Percentiles rank a stretch among this genome's conserved stretches.
Conservation (phyloP, 2,888 invertebrate species). For the Helicoverpa assulta region DNA sequence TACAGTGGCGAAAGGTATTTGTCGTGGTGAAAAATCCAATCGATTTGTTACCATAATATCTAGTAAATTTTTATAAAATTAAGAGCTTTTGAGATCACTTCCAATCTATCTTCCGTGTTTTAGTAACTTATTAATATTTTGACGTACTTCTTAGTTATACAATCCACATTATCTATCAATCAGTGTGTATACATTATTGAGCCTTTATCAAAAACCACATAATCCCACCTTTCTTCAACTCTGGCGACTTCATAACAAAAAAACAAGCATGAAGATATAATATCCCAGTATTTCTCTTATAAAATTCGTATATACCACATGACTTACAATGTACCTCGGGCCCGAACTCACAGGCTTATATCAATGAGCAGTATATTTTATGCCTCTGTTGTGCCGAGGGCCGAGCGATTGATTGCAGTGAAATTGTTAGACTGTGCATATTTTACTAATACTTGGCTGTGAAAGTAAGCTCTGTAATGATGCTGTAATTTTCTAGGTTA, state of each 20-base stretch:
- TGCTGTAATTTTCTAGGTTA: constrained; percentile 3
- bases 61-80: no score
- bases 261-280: constrained; percentile 14
- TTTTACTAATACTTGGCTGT: constrained; percentile 32
- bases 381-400: constrained; percentile 23
- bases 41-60: no score
- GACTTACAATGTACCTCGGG: constrained; percentile 40
- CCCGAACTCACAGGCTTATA: constrained; percentile 23
- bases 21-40: no score
- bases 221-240: not conserved
- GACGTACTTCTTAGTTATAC: no score
- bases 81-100: no score
- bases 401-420: constrained; percentile 40
- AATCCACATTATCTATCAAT: no score
- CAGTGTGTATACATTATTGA: not conserved
- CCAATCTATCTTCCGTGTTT: no score
- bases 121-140: no score
- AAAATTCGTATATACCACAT: constrained; percentile 24
- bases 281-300: constrained; percentile 7
- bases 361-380: constrained; percentile 54
- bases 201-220: not conserved
- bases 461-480: constrained; percentile 19
- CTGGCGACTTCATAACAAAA: not conserved
- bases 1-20: no score
- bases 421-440: constrained; percentile 43